These are phyloP conservation scores for Cheilosia variabilis DNA, from an alignment of 2,888 invertebrate genomes.

Conservation along the genomic window DNA sequence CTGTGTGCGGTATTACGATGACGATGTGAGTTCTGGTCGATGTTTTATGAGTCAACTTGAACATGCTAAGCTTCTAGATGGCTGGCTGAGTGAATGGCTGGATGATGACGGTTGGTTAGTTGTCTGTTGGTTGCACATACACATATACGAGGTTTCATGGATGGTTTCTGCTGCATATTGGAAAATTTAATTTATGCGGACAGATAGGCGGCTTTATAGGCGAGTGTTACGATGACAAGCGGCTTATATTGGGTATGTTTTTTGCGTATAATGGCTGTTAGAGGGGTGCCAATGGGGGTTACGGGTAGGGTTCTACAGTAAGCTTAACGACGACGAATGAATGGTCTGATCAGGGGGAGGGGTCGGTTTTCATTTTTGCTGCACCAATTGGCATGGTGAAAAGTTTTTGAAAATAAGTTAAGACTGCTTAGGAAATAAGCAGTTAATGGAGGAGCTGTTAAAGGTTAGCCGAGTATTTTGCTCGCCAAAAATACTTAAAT, in stretches of 20 bases:
- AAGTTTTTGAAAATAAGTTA: not conserved
- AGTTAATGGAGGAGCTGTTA: not conserved
- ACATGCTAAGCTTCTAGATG: slow-evolving; percentile 53
- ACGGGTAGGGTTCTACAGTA: slow-evolving; percentile 21
- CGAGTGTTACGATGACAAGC: slow-evolving; percentile 27
- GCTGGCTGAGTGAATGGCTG: slow-evolving; percentile 78
- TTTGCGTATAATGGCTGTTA: not conserved
- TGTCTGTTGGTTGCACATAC: slow-evolving; percentile 33
- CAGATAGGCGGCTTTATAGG: slow-evolving; percentile 9
- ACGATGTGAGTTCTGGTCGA: slow-evolving; percentile 30
- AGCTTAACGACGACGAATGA: slow-evolving; percentile 48
- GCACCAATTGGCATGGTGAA: not conserved
- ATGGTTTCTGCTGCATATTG: slow-evolving; percentile 56
- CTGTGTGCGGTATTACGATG: not conserved
- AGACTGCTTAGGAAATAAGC: not conserved
- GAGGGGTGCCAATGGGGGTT: slow-evolving; percentile 4
- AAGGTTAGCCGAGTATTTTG: not conserved
- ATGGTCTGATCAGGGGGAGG: slow-evolving; percentile 16
- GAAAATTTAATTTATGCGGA: slow-evolving; percentile 41
- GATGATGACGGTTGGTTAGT: slow-evolving; percentile 62
- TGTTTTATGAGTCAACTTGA: slow-evolving; percentile 61
- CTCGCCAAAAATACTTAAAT: not conserved
- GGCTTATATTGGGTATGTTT: slow-evolving; percentile 28
- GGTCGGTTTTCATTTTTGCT: slow-evolving; percentile 9
- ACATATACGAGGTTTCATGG: slow-evolving; percentile 48